Percentiles rank a stretch among this genome's conserved stretches.
Evolutionary conservation across 2,888 invertebrate species (phyloP).

Genomic region (Luperina nickerlii): DNA sequence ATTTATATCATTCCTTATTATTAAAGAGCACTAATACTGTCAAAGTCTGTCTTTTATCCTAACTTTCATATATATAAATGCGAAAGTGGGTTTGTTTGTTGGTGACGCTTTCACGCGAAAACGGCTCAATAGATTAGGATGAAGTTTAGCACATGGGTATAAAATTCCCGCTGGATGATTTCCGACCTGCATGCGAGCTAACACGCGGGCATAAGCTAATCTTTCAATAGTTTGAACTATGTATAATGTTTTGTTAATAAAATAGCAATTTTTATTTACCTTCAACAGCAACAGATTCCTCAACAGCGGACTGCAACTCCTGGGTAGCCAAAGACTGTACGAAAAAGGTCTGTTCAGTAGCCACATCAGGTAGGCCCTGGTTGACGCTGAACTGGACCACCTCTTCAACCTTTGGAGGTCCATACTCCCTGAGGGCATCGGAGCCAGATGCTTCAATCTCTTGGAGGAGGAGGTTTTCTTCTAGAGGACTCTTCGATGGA

Average conservation of each 20-base stretch:
- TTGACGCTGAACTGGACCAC: slow-evolving; percentile 70
- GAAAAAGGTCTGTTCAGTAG: slow-evolving; percentile 78
- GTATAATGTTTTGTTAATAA: not conserved
- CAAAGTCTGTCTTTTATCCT: not conserved
- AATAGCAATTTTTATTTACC: slow-evolving; percentile 31
- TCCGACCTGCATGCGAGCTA: fast-evolving
- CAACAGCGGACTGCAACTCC: slow-evolving; percentile 49
- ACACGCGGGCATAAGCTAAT: not conserved
- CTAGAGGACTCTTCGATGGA: slow-evolving; percentile 82
- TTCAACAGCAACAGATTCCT: slow-evolving; percentile 56
- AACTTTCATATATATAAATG: not conserved
- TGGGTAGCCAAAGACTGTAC: slow-evolving; percentile 66
- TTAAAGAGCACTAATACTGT: not conserved
- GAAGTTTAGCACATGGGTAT: not conserved
- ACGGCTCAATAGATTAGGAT: not conserved
- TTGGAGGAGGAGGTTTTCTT: slow-evolving; percentile 80
- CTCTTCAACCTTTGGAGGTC: slow-evolving; percentile 83
- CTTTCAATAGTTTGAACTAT: not conserved
- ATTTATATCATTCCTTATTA: not conserved
- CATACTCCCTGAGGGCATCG: slow-evolving; percentile 87
- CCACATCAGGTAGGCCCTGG: slow-evolving; percentile 80
- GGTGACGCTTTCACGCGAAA: not conserved
- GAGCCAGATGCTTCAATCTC: slow-evolving; percentile 86
- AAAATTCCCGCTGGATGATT: not conserved
- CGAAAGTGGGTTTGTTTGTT: not conserved